Percentiles rank a stretch among this genome's conserved stretches.
Conservation (phyloP, 2,888 invertebrate genomes). For the Urechis unicinctus region DNA sequence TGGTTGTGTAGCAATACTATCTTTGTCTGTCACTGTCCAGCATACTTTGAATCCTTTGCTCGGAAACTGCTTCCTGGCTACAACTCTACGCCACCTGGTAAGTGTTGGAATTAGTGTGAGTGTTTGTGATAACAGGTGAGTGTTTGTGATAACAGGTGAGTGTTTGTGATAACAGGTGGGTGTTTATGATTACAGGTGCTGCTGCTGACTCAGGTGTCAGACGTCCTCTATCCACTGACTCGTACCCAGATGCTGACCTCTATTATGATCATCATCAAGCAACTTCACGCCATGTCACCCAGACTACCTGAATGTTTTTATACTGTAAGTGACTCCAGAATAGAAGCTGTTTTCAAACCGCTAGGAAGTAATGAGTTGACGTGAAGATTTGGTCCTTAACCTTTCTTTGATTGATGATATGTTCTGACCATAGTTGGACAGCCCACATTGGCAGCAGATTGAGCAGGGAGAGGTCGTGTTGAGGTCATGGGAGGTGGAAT, state of each 20-base stretch:
- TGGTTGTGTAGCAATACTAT: neutral
- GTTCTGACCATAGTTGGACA: conserved; percentile 25
- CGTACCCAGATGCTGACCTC: conserved; percentile 31
- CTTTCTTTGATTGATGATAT: no score
- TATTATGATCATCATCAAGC: conserved; percentile 27
- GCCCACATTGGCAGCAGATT: conserved; percentile 26
- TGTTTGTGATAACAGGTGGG: no score
- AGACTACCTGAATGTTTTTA: conserved; percentile 32
- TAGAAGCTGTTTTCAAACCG: neutral
- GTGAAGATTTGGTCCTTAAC: no score
- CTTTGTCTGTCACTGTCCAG: conserved; percentile 5
- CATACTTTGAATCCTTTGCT: conserved; percentile 9
- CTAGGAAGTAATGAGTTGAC: neutral
- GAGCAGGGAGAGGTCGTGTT: conserved; percentile 39
- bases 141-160: no score
- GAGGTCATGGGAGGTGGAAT: conserved; percentile 45
- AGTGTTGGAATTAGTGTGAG: conserved; percentile 14
- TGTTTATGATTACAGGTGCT: no score
- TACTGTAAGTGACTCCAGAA: conserved; percentile 29
- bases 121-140: no score
- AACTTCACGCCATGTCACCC: conserved; percentile 26
- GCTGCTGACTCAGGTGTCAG: conserved; percentile 31
- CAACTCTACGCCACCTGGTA: conserved; percentile 39
- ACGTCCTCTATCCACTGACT: conserved; percentile 27
- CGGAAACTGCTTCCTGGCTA: conserved; percentile 33